Evolutionary conservation across 2,113 vertebrate genomes (phyloP), one percentile per base, ranked within the genome.

Genomic region (Rhinolophus ferrumequinum): DNA sequence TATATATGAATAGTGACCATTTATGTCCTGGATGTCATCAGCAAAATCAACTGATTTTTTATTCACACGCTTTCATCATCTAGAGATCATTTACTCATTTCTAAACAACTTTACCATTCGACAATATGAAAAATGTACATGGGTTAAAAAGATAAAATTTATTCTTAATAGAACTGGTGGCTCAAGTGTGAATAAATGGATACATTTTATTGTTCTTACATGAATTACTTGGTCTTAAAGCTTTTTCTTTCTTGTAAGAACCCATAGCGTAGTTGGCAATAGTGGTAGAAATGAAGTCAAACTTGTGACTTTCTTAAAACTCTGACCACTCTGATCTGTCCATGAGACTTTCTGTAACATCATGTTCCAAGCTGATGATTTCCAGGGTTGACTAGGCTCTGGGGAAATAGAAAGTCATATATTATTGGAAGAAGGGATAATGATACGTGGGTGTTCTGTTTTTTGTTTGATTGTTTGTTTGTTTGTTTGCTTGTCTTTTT

Each of bases 311-410:
- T 69, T 87, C 10, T 13, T 58, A 19, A 8, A 30, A 12, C 5
- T 38, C 3, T 66, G 21, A 38, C 3, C 3, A 11, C 14, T 76
- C 24, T n/a, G 35, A 24, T 14, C 3, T 93, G 8, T 56, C 6
- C 24, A 1, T 3, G 9, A 56, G 2, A 35, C 5, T 41, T 50
- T 64, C 6, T 1, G 3, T 67, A 41, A n/a, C 9, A 56, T 8
- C 69, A 2, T 66, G 47, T 47, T 60, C 24, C 41, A 70, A 21
- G n/a, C 16, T 66, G 50, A 62, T 75, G 28, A 41, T 28, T 87
- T 56, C 28, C 28, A 70, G 12, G 2, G 2, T 80, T 70, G 5
- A 30, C 22, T 35, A 3, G 9, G 90, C 3, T 41, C 56, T 80
- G 5, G 0, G 19, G 26, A 81, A 80, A 80, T 8, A 52, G 10